A percentile compares a stretch with the other conserved stretches of the same genome.
Conservation (phyloP, 2,797 vertebrate genomes). For the Pipistrellus kuhlii region DNA sequence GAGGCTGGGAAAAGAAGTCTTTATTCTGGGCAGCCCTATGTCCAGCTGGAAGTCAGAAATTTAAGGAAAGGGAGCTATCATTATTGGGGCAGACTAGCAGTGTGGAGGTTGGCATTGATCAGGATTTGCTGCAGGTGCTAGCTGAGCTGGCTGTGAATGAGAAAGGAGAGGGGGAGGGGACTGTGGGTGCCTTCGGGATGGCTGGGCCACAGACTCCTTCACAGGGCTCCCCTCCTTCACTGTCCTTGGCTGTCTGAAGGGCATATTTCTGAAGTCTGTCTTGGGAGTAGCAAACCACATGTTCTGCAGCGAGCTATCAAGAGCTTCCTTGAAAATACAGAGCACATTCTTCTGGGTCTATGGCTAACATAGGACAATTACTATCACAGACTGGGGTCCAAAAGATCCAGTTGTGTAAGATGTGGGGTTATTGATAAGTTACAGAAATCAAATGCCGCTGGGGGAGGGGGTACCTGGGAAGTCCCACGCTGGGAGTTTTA, state of each 20-base stretch:
- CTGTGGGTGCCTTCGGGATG: background rate
- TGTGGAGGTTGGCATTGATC: background rate
- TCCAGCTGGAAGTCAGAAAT: background rate
- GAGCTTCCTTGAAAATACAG: background rate
- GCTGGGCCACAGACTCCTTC: background rate
- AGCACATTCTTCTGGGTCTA: background rate
- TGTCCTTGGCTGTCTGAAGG: background rate
- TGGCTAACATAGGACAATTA: background rate
- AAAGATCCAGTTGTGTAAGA: background rate
- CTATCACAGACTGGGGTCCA: background rate
- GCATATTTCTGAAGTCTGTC: background rate
- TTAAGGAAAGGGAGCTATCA: constrained; percentile 15
- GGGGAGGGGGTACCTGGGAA: rapidly evolving
- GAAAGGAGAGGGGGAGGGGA: background rate
- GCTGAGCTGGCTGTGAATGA: background rate
- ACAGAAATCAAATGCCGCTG: background rate
- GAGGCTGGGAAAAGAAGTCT: background rate
- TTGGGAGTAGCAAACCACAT: background rate
- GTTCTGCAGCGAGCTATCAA: background rate
- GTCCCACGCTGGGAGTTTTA: background rate
- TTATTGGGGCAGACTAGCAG: background rate
- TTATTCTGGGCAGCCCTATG: background rate
- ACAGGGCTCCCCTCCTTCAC: background rate
- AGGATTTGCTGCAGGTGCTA: background rate
- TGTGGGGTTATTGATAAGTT: background rate